Evolutionary conservation across 2,113 vertebrate genomes (phyloP).

Genomic region (Coregonus clupeaformis): DNA sequence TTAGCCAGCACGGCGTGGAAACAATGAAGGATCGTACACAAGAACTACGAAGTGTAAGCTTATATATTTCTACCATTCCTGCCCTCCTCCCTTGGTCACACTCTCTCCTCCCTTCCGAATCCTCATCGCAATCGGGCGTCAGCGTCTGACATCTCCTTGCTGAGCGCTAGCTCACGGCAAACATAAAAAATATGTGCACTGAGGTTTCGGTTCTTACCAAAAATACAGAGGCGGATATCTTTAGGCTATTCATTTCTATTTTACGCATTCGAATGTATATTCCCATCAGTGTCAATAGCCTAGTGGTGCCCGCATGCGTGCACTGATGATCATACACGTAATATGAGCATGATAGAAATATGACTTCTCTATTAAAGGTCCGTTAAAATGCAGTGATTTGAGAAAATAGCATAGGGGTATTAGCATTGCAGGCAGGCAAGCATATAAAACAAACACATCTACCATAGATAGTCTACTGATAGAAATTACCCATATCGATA

Average conservation of each 20-base stretch:
- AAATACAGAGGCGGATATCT: background rate
- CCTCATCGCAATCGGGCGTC: slow-evolving; percentile 44
- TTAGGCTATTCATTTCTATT: slow-evolving; percentile 13
- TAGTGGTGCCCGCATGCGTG: slow-evolving; percentile 4
- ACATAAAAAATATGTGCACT: background rate
- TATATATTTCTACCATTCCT: slow-evolving; percentile 34
- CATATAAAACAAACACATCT: background rate
- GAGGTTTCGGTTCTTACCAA: background rate
- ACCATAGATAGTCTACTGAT: background rate
- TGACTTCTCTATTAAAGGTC: slow-evolving; percentile 20
- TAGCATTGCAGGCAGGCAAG: background rate
- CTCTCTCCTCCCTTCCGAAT: slow-evolving; percentile 30
- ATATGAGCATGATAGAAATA: background rate
- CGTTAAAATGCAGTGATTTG: slow-evolving; percentile 17
- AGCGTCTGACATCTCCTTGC: slow-evolving; percentile 25
- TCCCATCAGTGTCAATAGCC: background rate
- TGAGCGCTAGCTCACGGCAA: background rate
- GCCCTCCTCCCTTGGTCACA: slow-evolving; percentile 20
- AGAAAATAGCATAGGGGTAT: background rate
- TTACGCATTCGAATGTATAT: slow-evolving; percentile 15
- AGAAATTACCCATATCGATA: slow-evolving; percentile 1
- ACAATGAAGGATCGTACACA: slow-evolving; percentile 68
- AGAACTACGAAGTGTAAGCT: slow-evolving; percentile 67
- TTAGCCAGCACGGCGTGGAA: slow-evolving; percentile 51
- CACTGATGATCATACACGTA: slow-evolving; percentile 23